Conservation (phyloP, 2,888 invertebrate species). For the Polyommatus iphigenia region DNA sequence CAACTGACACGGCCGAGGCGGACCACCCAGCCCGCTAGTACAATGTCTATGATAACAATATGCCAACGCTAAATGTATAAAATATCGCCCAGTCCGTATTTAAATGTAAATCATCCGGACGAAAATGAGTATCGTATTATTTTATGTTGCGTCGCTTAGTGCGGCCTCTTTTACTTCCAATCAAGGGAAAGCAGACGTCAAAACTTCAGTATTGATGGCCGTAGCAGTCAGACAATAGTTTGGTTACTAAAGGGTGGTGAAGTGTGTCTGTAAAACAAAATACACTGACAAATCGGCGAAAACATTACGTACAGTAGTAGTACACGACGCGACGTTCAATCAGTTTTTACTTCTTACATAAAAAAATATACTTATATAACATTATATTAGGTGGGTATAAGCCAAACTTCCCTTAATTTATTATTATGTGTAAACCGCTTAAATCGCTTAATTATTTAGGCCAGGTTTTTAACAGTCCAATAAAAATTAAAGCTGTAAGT, state of each 20-base stretch:
- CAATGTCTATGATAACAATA: conserved; percentile 26
- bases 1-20: conserved; percentile 34
- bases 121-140: conserved; percentile 5
- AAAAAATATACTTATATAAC: not conserved
- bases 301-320: not conserved
- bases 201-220: not conserved
- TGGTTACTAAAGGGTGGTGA: not conserved
- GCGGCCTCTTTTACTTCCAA: conserved; percentile 9
- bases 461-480: not conserved
- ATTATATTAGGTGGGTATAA: not conserved
- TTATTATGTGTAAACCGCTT: not conserved
- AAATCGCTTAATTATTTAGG: not conserved
- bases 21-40: conserved; percentile 24
- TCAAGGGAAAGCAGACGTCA: conserved; percentile 15
- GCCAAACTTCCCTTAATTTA: too few relatives aligned
- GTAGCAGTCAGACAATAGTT: conserved; percentile 1
- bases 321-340: too few relatives aligned
- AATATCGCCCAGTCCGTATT: conserved; percentile 18
- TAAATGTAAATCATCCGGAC: conserved; percentile 12
- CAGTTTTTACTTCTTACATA: not conserved
- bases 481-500: conserved; percentile 43
- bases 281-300: not conserved
- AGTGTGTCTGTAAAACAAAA: not conserved
- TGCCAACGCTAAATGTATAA: conserved; percentile 4
- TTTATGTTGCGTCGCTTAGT: not conserved